Conservation (phyloP, 2,888 invertebrate species). For the Scaptodrosophila latifasciaeformis region DNA sequence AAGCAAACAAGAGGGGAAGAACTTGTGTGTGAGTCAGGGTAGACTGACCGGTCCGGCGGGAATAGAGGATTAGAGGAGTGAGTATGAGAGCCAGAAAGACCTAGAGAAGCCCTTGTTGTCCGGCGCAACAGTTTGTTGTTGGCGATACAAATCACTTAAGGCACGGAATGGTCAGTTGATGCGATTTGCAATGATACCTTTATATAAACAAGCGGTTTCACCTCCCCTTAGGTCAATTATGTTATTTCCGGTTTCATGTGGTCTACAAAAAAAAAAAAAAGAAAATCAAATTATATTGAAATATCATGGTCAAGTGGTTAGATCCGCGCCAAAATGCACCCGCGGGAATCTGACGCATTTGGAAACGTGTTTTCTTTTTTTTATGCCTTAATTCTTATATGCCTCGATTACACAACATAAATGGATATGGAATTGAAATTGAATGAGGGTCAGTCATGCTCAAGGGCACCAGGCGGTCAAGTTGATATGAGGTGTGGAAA, state of each 20-base stretch:
- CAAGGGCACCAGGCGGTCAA: neutral
- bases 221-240: conserved; percentile 64
- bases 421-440: conserved; percentile 44
- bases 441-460: conserved; percentile 38
- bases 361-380: conserved; percentile 10
- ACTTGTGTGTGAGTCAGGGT: too few relatives aligned
- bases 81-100: conserved; percentile 43
- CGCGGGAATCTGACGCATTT: conserved; percentile 25
- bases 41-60: neutral
- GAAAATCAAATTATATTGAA: conserved; percentile 37
- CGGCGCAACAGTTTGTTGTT: conserved; percentile 51
- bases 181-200: conserved; percentile 62
- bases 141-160: conserved; percentile 53
- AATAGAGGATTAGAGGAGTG: conserved; percentile 7
- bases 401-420: conserved; percentile 27
- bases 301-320: conserved; percentile 54
- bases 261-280: conserved; percentile 28
- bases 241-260: conserved; percentile 61
- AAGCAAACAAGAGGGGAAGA: neutral
- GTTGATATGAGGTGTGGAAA: neutral
- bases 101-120: conserved; percentile 33
- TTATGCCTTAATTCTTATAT: conserved; percentile 29
- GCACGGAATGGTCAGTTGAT: conserved; percentile 56
- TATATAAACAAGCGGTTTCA: too few relatives aligned
- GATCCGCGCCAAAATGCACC: conserved; percentile 42